Percentiles rank a stretch among this genome's conserved stretches.
These are phyloP conservation scores for Entomobrya proxima DNA, from an alignment of 2,888 invertebrate species.

Conservation along the genomic window DNA sequence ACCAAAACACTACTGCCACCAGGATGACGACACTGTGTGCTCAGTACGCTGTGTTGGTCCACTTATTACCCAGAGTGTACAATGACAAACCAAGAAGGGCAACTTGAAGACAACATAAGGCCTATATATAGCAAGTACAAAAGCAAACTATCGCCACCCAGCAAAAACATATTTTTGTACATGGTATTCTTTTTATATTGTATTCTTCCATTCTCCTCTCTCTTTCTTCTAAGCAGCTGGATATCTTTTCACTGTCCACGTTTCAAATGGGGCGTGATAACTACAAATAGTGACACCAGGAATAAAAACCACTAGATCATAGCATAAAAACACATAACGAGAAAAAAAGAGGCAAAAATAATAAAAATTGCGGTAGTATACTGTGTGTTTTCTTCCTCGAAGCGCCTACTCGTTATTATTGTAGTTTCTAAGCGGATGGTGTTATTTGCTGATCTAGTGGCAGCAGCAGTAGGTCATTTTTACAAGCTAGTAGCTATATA, in stretches of 20 bases:
- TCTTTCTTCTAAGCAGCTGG: constrained; percentile 9
- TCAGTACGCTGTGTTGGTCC: background rate
- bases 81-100: background rate
- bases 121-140: too few relatives aligned
- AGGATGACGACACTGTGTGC: background rate
- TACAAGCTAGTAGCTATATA: too few relatives aligned
- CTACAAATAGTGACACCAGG: constrained; percentile 20
- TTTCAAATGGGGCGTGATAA: constrained; percentile 38
- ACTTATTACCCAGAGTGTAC: background rate
- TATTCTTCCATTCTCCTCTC: background rate
- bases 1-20: background rate
- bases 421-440: too few relatives aligned
- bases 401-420: too few relatives aligned
- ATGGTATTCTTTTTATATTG: background rate
- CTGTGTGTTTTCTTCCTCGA: background rate
- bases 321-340: background rate
- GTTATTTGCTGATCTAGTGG: background rate
- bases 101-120: background rate
- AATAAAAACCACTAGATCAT: background rate
- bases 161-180: constrained; percentile 18
- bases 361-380: background rate
- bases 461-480: background rate
- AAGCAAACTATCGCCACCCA: background rate
- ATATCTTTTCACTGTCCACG: constrained; percentile 23
- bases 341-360: background rate